Conservation (phyloP, 2,888 invertebrate genomes). For the Epistrophella euchroma region DNA sequence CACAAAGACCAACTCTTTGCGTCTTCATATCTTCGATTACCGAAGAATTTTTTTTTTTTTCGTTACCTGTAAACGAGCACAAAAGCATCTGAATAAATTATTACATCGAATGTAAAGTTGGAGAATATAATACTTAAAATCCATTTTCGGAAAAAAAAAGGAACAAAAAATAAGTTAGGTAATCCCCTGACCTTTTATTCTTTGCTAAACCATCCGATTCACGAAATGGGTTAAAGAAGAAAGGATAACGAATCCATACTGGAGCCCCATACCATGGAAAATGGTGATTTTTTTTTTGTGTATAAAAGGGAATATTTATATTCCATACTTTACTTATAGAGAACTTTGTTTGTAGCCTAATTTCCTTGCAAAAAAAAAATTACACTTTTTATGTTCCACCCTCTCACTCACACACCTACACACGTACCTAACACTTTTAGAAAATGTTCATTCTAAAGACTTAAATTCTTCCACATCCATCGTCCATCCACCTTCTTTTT, state of each 20-base stretch:
- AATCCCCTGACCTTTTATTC: conserved; percentile 52
- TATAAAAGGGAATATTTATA: conserved; percentile 20
- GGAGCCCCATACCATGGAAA: background rate
- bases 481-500: background rate
- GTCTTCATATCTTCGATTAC: conserved; percentile 5
- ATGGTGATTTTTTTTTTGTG: conserved; percentile 16
- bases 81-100: conserved; percentile 33
- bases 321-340: conserved; percentile 33
- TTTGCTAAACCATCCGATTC: conserved; percentile 44
- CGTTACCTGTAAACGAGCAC: background rate
- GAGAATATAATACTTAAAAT: conserved; percentile 12
- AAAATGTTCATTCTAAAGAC: conserved; percentile 8
- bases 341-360: conserved; percentile 60
- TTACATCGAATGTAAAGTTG: conserved; percentile 12
- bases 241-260: conserved; percentile 24
- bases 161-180: conserved; percentile 5
- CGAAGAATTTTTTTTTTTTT: background rate
- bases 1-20: conserved; percentile 8
- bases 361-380: conserved; percentile 54
- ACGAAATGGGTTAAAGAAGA: conserved; percentile 43
- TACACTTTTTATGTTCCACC: conserved; percentile 4
- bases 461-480: background rate
- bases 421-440: conserved; percentile 34
- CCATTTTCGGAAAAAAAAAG: background rate
- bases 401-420: background rate